Percentiles rank a stretch among this genome's conserved stretches.
Evolutionary conservation across 2,888 invertebrate species (phyloP).

Genomic region (Drosophila picticornis): DNA sequence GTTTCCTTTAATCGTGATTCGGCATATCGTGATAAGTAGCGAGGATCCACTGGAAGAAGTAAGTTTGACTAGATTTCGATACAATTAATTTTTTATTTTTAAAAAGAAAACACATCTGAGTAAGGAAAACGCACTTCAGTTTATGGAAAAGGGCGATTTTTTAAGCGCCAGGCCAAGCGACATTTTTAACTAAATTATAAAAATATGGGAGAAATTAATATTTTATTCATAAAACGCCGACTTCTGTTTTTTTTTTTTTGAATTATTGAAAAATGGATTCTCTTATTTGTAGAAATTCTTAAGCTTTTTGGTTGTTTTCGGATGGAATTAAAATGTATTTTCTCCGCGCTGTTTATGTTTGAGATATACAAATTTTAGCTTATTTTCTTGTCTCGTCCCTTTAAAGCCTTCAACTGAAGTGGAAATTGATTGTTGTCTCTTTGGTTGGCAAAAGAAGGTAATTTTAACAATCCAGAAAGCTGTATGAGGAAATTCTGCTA

Average conservation of each 20-base stretch:
- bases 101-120: too few species aligned
- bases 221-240: background rate
- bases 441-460: background rate
- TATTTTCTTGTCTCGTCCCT: too few species aligned
- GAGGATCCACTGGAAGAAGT: background rate
- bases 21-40: background rate
- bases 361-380: background rate
- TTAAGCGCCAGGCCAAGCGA: background rate
- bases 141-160: background rate
- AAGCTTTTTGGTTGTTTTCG: background rate
- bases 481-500: background rate
- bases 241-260: background rate
- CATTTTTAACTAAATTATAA: background rate
- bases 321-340: background rate
- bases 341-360: background rate
- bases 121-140: background rate
- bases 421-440: background rate
- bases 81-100: too few species aligned
- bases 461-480: background rate
- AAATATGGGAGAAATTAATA: background rate
- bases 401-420: background rate
- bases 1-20: background rate
- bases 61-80: background rate
- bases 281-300: background rate
- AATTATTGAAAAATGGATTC: background rate